Evolutionary conservation across 2,888 invertebrate species (phyloP), one percentile per base, ranked within the genome.

Genomic region (Drosophila colorata): DNA sequence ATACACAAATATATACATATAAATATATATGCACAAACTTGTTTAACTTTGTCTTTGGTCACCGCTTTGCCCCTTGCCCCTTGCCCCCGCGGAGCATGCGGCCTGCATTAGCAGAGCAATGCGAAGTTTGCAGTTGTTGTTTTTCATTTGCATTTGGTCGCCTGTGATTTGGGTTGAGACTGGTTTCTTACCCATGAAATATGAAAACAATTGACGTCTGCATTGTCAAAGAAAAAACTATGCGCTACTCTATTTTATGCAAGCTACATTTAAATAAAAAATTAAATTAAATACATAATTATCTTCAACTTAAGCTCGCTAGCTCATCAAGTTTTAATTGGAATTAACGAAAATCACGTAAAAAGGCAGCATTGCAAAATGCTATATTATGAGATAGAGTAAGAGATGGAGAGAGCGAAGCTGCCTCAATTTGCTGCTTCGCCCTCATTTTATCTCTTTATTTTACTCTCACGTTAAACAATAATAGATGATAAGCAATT

Each of bases 121-220:
- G 68, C 59, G 47, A 53, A 64, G 52, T 60, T 51, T 74, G 43
- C 63, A 57, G 38, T 55, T 59, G 52, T 8, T 31, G 31, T 49
- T 64, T 61, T 65, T 58, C 57, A 49, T 58, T 61, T 44, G 59
- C 61, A 63, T 58, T 71, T 44, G 55, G n/a, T n/a, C n/a, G n/a
- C n/a, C 20, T 49, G 56, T n/a, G n/a, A n/a, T n/a, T n/a, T n/a
- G 59, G 52, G 53, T 38, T 75, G 61, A 67, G 69, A 61, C 61
- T 67, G 64, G 53, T 56, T 67, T 23, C 28, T 28, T 56, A 53
- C 61, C 56, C 55, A 58, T 41, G 31, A 51, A 69, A 66, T 75
- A 74, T 71, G 56, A 66, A 56, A 78, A 63, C 31, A 46, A 47
- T 33, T 46, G 14, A 35, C 23, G 57, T 38, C 16, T 55, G 70